phyloP scores from a whole-genome alignment of 2,113 vertebrate genomes.

The Dermatemys mawii region DNA sequence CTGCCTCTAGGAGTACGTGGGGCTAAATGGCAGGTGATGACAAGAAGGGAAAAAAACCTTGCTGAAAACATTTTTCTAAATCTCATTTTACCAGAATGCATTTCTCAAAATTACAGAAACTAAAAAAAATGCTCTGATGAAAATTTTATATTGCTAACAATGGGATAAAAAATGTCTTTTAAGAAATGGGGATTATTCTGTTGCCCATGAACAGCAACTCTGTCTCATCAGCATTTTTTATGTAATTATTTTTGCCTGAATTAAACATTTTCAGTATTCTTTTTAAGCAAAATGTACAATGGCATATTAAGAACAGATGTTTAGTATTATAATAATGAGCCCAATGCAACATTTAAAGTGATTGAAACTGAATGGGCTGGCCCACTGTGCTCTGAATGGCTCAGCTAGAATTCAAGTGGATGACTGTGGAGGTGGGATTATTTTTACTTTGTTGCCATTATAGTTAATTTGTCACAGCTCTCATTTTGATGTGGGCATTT shows the following conservation, averaged over 20 bases:
- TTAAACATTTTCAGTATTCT: background rate
- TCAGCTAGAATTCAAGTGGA: background rate
- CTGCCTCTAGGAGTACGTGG: background rate
- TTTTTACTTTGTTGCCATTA: conserved; percentile 5
- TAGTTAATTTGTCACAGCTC: background rate
- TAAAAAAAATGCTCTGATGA: background rate
- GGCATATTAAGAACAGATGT: background rate
- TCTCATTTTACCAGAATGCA: background rate
- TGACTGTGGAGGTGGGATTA: background rate
- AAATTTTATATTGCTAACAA: background rate
- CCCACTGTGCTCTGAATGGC: background rate
- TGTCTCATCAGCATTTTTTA: background rate
- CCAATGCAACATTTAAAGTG: background rate
- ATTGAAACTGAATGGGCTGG: background rate
- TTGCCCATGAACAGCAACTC: background rate
- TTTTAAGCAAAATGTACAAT: background rate
- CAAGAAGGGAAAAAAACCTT: background rate
- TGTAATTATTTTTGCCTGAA: background rate
- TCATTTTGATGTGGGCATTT: conserved; percentile 17
- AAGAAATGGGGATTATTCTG: background rate
- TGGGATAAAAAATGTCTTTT: background rate
- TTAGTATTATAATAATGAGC: background rate
- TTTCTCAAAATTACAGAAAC: background rate
- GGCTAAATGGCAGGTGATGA: background rate
- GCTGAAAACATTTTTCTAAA: background rate